A percentile compares a stretch with the other conserved stretches of the same genome.
Conservation (phyloP, 2,113 vertebrate species). For the Oceanodroma tethys region DNA sequence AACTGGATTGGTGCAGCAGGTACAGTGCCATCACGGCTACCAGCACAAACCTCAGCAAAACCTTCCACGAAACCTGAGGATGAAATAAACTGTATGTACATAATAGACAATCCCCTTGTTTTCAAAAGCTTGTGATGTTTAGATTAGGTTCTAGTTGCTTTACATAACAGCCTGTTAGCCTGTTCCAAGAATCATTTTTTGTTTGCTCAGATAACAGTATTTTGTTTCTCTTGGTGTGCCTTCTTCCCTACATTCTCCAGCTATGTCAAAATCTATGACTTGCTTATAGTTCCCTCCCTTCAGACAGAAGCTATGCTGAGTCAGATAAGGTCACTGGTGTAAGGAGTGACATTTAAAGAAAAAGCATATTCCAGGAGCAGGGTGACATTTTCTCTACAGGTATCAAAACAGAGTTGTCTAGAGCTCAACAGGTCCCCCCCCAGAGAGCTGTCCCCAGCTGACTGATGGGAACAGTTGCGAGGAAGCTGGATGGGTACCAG, state of each 20-base stretch:
- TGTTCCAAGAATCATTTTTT: background rate
- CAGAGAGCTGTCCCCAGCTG: background rate
- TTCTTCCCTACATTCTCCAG: background rate
- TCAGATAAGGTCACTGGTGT: slow-evolving; percentile 14
- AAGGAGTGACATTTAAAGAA: slow-evolving; percentile 5
- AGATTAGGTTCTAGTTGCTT: background rate
- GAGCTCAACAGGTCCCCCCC: background rate
- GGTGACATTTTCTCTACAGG: slow-evolving; percentile 35
- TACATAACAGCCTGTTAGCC: background rate
- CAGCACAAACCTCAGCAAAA: background rate
- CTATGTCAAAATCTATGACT: background rate
- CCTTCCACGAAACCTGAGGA: background rate
- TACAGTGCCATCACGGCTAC: background rate
- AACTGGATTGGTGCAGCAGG: background rate
- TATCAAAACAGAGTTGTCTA: background rate
- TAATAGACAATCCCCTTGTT: background rate
- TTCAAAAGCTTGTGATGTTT: background rate
- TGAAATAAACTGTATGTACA: background rate
- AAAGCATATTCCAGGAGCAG: background rate
- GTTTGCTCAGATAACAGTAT: background rate
- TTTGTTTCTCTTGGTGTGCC: background rate
- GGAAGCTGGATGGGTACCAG: slow-evolving; percentile 12
- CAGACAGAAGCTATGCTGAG: background rate
- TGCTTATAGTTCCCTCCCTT: background rate
- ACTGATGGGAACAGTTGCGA: background rate